These are phyloP conservation scores for Garra rufa DNA, from an alignment of 2,113 vertebrate genomes.

Conservation along the genomic window DNA sequence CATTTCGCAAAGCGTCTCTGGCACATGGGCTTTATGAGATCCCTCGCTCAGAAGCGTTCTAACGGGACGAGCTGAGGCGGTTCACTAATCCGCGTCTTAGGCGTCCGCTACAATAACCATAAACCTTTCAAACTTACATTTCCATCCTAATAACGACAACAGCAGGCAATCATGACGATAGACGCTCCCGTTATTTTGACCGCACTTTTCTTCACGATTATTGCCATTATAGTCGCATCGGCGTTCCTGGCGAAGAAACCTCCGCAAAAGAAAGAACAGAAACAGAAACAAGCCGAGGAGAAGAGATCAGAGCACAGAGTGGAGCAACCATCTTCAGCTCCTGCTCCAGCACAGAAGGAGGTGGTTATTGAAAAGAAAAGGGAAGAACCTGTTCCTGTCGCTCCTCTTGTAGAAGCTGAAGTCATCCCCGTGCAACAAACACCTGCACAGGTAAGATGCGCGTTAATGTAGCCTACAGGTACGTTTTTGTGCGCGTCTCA, in stretches of 20 bases:
- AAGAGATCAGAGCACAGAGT: not conserved
- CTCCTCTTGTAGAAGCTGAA: conserved; percentile 3
- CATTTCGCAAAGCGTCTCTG: not conserved
- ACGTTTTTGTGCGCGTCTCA: not conserved
- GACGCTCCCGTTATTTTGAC: conserved; percentile 68
- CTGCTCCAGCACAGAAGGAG: not conserved
- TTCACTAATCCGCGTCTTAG: conserved; percentile 5
- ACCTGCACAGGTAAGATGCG: conserved; percentile 20
- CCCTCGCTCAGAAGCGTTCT: conserved; percentile 16
- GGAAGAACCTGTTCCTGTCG: not conserved
- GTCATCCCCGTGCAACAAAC: conserved; percentile 1
- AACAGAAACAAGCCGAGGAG: conserved; percentile 25
- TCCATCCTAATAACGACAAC: not conserved
- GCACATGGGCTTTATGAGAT: conserved; percentile 46
- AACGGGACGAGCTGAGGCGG: conserved; percentile 50
- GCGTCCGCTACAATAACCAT: not conserved
- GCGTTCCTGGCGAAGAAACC: conserved; percentile 63
- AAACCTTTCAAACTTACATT: not conserved
- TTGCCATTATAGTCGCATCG: conserved; percentile 67
- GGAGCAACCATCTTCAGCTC: not conserved
- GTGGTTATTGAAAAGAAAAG: conserved; percentile 15
- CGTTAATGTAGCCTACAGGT: too few relatives aligned
- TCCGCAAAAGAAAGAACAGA: conserved; percentile 36
- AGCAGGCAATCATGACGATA: conserved; percentile 63
- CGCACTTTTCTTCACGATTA: conserved; percentile 70